These are phyloP conservation scores for Camponotus vicinus DNA, from an alignment of 1,140 invertebrate species.

Conservation along the genomic window DNA sequence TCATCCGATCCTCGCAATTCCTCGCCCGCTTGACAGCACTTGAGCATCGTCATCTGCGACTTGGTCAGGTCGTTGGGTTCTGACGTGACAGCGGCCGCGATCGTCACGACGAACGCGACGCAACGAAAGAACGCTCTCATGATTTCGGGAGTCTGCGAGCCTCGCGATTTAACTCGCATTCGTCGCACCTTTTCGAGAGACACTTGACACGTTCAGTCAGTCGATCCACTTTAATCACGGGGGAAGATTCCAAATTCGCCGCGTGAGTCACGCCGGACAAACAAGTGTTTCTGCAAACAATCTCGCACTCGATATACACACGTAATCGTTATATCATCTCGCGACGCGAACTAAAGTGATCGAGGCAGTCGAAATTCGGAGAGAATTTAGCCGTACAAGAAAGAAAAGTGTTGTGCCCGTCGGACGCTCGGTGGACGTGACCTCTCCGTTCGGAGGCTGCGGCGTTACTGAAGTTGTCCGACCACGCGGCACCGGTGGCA, in stretches of 20 bases:
- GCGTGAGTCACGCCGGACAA: neutral
- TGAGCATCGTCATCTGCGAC: constrained; percentile 81
- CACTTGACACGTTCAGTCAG: neutral
- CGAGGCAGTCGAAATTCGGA: neutral
- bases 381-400: neutral
- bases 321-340: neutral
- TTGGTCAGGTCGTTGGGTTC: constrained; percentile 50
- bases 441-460: constrained; percentile 66
- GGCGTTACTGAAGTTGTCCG: constrained; percentile 75
- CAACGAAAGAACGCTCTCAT: constrained; percentile 5
- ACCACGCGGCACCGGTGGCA: constrained; percentile 77
- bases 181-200: too few species aligned
- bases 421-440: constrained; percentile 14
- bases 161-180: neutral
- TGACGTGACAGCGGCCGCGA: neutral
- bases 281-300: too few species aligned
- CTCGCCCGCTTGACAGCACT: constrained; percentile 86
- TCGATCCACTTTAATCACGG: neutral
- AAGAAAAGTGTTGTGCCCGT: neutral
- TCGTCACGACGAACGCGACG: neutral
- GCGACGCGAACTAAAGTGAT: neutral
- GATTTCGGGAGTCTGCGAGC: neutral
- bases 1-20: constrained; percentile 74
- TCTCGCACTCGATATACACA: too few species aligned
- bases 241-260: neutral